Evolutionary conservation across 2,888 invertebrate genomes (phyloP).

Genomic region (Mesodorylaimus sp.): DNA sequence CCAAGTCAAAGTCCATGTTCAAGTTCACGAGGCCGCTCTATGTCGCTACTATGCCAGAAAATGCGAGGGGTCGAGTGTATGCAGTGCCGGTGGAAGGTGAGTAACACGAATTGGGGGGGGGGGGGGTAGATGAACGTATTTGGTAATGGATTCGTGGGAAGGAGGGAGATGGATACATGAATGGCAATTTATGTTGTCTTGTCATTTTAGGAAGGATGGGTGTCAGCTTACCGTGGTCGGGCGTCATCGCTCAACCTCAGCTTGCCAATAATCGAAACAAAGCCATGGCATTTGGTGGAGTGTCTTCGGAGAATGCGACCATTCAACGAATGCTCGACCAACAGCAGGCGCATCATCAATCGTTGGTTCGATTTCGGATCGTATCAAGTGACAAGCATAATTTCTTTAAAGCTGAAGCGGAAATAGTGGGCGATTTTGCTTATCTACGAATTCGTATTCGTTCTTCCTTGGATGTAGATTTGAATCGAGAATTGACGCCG

Average conservation of each 20-base stretch:
- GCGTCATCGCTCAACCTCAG: no score
- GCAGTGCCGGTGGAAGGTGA: conserved; percentile 43
- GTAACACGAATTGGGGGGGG: no score
- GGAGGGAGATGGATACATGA: no score
- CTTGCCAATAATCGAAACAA: no score
- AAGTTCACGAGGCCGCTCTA: conserved; percentile 54
- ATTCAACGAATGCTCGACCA: conserved; percentile 55
- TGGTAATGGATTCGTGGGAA: no score
- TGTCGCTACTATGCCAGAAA: conserved; percentile 77
- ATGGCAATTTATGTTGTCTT: no score
- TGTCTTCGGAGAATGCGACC: conserved; percentile 38
- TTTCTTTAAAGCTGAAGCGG: conserved; percentile 50
- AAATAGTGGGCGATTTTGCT: conserved; percentile 68
- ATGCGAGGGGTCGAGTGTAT: conserved; percentile 72
- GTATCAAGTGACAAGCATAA: conserved; percentile 66
- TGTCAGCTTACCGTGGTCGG: neutral
- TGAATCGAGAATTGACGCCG: conserved; percentile 78
- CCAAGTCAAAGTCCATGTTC: conserved; percentile 31
- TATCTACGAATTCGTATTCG: conserved; percentile 73
- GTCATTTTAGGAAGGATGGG: no score
- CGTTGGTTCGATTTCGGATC: conserved; percentile 59
- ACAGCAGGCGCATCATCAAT: no score
- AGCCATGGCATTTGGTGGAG: conserved; percentile 14
- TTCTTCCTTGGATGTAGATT: conserved; percentile 62
- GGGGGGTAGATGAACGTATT: no score